Percentiles rank a stretch among this genome's conserved stretches.
Evolutionary conservation across 2,113 vertebrate species (phyloP).

Genomic region (Thomomys bottae): DNA sequence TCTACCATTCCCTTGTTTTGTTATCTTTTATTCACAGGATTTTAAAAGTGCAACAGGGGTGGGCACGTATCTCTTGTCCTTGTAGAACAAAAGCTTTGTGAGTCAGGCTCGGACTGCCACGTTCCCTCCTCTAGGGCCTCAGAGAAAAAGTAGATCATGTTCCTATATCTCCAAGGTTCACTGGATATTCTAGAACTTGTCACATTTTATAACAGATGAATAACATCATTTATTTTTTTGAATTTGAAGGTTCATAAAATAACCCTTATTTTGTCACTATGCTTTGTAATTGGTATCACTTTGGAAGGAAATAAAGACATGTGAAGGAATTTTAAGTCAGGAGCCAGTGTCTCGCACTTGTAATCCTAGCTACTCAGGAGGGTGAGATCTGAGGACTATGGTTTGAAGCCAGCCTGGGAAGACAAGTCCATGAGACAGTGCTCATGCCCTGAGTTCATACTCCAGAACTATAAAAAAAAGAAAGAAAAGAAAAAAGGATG

Average conservation of each 20-base stretch:
- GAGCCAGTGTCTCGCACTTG: no score
- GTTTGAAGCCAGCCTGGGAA: no score
- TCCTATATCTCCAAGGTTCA: neutral
- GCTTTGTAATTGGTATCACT: neutral
- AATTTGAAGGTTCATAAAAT: neutral
- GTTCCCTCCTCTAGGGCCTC: neutral
- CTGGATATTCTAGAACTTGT: neutral
- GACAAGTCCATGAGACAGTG: no score
- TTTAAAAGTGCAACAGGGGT: neutral
- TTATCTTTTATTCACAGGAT: neutral
- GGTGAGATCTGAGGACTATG: no score
- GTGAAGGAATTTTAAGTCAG: neutral
- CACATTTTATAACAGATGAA: neutral
- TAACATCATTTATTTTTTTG: neutral
- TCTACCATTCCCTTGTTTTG: neutral
- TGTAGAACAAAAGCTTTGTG: neutral
- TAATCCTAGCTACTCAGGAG: no score
- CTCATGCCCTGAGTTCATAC: no score
- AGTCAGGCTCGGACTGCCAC: neutral
- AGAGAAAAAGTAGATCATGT: neutral
- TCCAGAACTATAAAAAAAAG: no score
- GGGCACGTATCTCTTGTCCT: neutral
- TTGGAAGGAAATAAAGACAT: neutral
- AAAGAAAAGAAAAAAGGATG: rapidly evolving
- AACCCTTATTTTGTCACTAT: neutral